phyloP scores from a whole-genome alignment of 2,888 invertebrate species.

The Apoda limacodes region DNA sequence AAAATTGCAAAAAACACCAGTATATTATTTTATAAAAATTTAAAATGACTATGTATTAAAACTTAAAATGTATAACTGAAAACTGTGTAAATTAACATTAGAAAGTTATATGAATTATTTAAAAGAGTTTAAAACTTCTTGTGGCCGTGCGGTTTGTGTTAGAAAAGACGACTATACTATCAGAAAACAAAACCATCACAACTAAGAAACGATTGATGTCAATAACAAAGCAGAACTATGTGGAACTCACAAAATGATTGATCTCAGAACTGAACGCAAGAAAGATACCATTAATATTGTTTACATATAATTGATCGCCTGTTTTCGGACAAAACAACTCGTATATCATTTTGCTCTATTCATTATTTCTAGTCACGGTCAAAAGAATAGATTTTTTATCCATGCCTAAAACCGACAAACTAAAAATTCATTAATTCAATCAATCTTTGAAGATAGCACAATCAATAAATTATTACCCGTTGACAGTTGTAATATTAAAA shows the following conservation, averaged over 20 bases:
- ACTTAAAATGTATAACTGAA: no score
- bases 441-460: constrained; percentile 17
- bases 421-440: constrained; percentile 18
- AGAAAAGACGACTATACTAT: no score
- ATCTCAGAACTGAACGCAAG: constrained; percentile 38
- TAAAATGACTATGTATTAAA: no score
- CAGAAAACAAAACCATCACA: no score
- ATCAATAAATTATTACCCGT: constrained; percentile 18
- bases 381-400: constrained; percentile 23
- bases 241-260: constrained; percentile 39
- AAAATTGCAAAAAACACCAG: no score
- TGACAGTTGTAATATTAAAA: no score
- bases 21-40: no score
- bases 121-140: no score
- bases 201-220: no score
- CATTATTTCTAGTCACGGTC: constrained; percentile 31
- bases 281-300: constrained; percentile 54
- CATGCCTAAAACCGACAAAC: constrained; percentile 20
- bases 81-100: no score
- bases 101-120: no score
- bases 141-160: no score
- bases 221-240: constrained; percentile 24
- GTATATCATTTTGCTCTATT: constrained; percentile 32
- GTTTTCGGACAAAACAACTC: constrained; percentile 30
- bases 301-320: constrained; percentile 47